These are phyloP conservation scores for Zaprionus ghesquierei DNA, from an alignment of 1,140 invertebrate species.

Conservation along the genomic window DNA sequence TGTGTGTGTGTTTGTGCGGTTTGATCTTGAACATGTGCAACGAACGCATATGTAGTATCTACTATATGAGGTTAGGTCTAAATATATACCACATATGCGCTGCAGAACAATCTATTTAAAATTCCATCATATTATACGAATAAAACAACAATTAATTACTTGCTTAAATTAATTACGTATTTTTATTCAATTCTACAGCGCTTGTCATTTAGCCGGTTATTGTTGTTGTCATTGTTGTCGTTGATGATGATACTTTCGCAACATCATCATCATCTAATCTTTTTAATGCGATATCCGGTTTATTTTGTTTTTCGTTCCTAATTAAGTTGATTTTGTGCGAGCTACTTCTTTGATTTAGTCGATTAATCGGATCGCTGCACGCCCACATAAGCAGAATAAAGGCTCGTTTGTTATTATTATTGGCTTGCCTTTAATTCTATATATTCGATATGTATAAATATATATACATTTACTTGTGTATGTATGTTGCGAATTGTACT, in stretches of 20 bases:
- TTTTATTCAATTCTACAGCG: slow-evolving; percentile 49
- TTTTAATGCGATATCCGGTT: slow-evolving; percentile 23
- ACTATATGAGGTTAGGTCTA: not conserved
- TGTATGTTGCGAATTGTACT: slow-evolving; percentile 46
- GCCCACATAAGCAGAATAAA: slow-evolving; percentile 9
- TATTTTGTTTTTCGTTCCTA: not conserved
- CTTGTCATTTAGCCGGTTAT: slow-evolving; percentile 71
- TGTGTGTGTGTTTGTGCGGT: not conserved
- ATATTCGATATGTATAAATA: not conserved
- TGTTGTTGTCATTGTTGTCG: slow-evolving; percentile 23
- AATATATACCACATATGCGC: slow-evolving; percentile 5
- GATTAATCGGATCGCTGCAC: slow-evolving; percentile 1
- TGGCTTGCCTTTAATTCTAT: slow-evolving; percentile 19
- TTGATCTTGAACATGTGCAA: slow-evolving; percentile 1
- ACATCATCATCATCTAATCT: slow-evolving; percentile 27
- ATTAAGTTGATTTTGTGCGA: slow-evolving; percentile 1
- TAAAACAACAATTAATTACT: slow-evolving; percentile 30
- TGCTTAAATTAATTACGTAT: slow-evolving; percentile 38
- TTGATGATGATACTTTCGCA: slow-evolving; percentile 31
- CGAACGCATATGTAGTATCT: not conserved
- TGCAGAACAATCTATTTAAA: slow-evolving; percentile 15
- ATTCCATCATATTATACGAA: slow-evolving; percentile 15
- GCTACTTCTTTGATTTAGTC: slow-evolving; percentile 18
- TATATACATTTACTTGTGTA: slow-evolving; percentile 4
- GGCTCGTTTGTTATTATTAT: not conserved